A percentile compares a stretch with the other conserved stretches of the same genome.
Evolutionary conservation across 37 sponge, comb jelly and placozoan species (phyloP).

Genomic region (Beroe forskalii): DNA sequence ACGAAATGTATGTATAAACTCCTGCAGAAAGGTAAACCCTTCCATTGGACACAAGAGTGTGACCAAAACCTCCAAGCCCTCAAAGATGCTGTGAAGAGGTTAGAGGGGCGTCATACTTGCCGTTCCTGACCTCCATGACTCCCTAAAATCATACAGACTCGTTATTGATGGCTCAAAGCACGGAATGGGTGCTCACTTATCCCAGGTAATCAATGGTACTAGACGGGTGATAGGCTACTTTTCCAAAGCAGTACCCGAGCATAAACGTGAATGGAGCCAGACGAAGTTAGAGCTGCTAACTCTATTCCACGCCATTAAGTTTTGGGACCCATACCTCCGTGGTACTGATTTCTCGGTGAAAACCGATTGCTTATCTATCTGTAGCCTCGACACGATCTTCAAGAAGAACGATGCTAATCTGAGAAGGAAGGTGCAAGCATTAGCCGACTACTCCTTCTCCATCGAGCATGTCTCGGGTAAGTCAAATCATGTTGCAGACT

Average conservation of each 20-base stretch:
- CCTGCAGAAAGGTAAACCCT: neutral
- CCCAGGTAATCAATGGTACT: neutral
- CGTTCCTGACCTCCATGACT: neutral
- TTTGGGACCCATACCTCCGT: neutral
- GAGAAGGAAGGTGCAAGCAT: neutral
- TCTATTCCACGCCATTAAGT: neutral
- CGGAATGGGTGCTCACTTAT: conserved; percentile 9
- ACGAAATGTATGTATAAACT: neutral
- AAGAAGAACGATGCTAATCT: neutral
- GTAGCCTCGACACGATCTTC: neutral
- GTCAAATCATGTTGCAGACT: neutral
- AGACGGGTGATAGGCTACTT: neutral
- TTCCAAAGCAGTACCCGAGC: neutral
- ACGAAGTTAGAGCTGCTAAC: neutral
- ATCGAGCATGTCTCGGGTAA: neutral
- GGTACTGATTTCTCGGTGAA: neutral
- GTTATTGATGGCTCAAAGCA: neutral
- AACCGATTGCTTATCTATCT: neutral
- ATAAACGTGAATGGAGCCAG: neutral
- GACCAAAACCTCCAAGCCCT: neutral
- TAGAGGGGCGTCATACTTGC: neutral
- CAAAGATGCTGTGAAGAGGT: neutral
- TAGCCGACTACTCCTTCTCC: neutral
- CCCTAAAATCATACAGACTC: neutral
- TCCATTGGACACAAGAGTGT: neutral